Evolutionary conservation across 1,140 invertebrate genomes (phyloP).

Genomic region (Neotoxoptera formosana): DNA sequence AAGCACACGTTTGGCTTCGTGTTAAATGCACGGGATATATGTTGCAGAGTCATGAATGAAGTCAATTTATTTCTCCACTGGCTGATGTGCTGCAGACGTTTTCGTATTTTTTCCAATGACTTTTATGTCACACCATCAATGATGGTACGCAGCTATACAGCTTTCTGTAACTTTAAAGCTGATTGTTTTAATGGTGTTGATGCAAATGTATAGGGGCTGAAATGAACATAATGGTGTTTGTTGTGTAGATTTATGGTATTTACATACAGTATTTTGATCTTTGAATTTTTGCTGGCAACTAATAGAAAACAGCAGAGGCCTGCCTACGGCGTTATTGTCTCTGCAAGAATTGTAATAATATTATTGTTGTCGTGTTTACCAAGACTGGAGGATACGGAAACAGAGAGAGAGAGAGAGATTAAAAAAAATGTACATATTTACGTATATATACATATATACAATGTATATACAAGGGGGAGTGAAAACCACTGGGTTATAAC

Average conservation of each 20-base stretch:
- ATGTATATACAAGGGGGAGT: neutral
- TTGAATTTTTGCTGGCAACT: neutral
- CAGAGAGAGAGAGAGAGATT: neutral
- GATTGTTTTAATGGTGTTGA: neutral
- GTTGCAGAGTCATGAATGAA: neutral
- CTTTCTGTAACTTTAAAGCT: neutral
- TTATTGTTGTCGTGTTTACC: neutral
- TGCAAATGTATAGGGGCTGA: neutral
- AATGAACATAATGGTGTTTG: constrained; percentile 21
- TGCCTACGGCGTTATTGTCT: neutral
- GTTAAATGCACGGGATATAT: neutral
- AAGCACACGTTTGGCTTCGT: neutral
- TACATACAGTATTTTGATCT: neutral
- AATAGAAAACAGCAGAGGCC: neutral
- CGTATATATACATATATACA: neutral
- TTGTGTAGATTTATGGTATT: neutral
- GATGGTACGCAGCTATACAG: neutral
- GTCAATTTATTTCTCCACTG: neutral
- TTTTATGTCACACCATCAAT: neutral
- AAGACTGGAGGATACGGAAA: neutral
- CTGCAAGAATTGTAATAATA: neutral
- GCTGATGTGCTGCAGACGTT: neutral
- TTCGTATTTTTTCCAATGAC: neutral
- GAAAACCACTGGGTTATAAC: neutral
- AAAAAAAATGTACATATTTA: neutral